Conservation (phyloP, 2,888 invertebrate species). For the Strigamia crassipes region DNA sequence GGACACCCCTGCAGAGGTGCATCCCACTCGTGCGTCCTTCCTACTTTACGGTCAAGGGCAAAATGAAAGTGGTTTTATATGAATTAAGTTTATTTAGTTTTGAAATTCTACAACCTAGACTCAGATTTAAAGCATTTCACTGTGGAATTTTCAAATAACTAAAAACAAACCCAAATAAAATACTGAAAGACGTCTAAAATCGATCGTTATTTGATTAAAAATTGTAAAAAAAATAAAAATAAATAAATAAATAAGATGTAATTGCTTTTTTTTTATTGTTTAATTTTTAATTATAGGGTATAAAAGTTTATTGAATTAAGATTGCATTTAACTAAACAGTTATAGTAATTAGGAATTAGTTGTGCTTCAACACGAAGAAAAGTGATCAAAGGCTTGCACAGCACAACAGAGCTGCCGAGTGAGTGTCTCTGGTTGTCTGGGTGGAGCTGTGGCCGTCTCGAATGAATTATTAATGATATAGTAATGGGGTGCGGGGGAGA, state of each 20-base stretch:
- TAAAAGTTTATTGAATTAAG: not conserved
- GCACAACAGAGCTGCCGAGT: not conserved
- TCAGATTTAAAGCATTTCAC: not conserved
- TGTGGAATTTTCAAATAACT: too few relatives aligned
- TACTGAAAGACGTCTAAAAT: too few relatives aligned
- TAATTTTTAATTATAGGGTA: not conserved
- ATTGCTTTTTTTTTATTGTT: too few relatives aligned
- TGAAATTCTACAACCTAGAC: not conserved
- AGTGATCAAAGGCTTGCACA: not conserved
- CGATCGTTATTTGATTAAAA: too few relatives aligned
- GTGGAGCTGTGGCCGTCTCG: constrained; percentile 12
- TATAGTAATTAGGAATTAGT: not conserved
- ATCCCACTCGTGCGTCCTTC: constrained; percentile 4
- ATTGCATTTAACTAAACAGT: not conserved
- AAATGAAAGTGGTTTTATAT: constrained; percentile 1
- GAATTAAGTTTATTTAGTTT: not conserved
- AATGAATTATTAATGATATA: constrained; percentile 20
- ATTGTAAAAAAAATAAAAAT: too few relatives aligned
- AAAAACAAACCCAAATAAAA: too few relatives aligned
- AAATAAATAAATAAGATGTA: too few relatives aligned
- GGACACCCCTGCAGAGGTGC: constrained; percentile 18
- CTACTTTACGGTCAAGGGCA: constrained; percentile 5
- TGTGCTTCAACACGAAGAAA: not conserved
- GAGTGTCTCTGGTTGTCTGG: constrained; percentile 13
- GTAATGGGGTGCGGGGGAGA: constrained; percentile 1